phyloP scores from a whole-genome alignment of 2,888 invertebrate species.

The Beris chalybata region DNA sequence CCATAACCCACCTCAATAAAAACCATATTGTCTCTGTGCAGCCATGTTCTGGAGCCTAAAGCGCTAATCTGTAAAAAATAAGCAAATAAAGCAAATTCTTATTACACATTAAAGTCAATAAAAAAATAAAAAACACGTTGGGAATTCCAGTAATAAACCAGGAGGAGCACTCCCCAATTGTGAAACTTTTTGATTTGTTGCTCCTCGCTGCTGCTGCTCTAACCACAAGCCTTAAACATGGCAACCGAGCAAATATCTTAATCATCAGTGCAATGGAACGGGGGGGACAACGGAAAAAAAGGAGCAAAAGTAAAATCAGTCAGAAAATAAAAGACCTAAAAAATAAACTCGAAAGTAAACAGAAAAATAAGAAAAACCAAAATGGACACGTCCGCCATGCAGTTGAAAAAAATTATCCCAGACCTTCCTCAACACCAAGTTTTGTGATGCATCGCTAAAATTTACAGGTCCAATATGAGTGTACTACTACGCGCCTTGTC shows the following conservation, averaged over 20 bases:
- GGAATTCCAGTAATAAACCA: constrained; percentile 25
- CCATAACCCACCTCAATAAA: constrained; percentile 26
- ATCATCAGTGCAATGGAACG: constrained; percentile 4
- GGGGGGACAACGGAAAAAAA: neutral
- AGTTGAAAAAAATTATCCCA: constrained; percentile 29
- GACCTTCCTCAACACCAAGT: constrained; percentile 36
- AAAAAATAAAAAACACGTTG: constrained; percentile 21
- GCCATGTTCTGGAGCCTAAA: constrained; percentile 12
- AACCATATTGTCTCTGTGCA: constrained; percentile 10
- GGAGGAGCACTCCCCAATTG: constrained; percentile 11
- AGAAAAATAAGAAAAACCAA: constrained; percentile 15
- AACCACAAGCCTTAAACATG: constrained; percentile 8
- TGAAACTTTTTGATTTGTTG: neutral
- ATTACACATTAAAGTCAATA: constrained; percentile 29
- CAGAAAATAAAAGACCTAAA: constrained; percentile 16
- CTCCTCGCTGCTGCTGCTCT: no score
- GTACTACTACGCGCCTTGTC: constrained; percentile 8
- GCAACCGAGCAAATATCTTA: constrained; percentile 26
- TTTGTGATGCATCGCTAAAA: constrained; percentile 30
- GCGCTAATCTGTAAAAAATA: constrained; percentile 1
- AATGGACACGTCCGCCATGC: constrained; percentile 8
- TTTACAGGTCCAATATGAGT: constrained; percentile 31
- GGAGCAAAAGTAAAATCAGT: constrained; percentile 11
- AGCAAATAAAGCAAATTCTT: constrained; percentile 17
- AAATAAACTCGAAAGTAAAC: constrained; percentile 22